These are phyloP conservation scores for Taurulus bubalis DNA, from an alignment of 2,113 vertebrate genomes.

Conservation along the genomic window DNA sequence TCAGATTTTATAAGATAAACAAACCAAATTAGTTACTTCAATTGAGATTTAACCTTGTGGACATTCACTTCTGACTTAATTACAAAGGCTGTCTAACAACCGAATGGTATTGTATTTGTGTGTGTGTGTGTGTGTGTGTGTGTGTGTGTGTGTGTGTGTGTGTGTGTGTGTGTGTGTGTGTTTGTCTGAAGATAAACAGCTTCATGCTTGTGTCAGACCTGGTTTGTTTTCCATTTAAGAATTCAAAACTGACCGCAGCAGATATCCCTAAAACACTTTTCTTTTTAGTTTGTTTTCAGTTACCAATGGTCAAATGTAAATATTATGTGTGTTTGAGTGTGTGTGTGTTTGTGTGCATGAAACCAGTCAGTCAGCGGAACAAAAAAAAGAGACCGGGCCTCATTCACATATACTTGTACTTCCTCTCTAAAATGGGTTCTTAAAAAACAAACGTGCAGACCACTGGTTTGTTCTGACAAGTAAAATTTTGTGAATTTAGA, in stretches of 20 bases:
- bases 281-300: neutral
- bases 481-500: neutral
- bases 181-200: neutral
- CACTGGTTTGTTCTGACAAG: neutral
- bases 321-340: no score
- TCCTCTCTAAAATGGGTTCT: neutral
- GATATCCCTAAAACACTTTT: neutral
- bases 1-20: conserved; percentile 59
- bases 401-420: neutral
- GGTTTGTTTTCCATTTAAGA: neutral
- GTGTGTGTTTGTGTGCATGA: neutral
- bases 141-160: neutral
- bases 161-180: neutral
- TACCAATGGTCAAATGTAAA: neutral
- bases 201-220: neutral
- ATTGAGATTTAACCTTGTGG: conserved; percentile 51
- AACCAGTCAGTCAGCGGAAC: neutral
- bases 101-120: conserved; percentile 20
- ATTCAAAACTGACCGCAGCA: conserved; percentile 3
- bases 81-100: conserved; percentile 50
- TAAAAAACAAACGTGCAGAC: neutral
- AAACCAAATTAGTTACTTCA: conserved; percentile 60
- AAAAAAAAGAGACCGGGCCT: neutral
- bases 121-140: neutral
- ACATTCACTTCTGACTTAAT: conserved; percentile 67